Base-by-base conservation (phyloP, 2,113 vertebrate genomes). In the Sinocyclocheilus grahami region DNA sequence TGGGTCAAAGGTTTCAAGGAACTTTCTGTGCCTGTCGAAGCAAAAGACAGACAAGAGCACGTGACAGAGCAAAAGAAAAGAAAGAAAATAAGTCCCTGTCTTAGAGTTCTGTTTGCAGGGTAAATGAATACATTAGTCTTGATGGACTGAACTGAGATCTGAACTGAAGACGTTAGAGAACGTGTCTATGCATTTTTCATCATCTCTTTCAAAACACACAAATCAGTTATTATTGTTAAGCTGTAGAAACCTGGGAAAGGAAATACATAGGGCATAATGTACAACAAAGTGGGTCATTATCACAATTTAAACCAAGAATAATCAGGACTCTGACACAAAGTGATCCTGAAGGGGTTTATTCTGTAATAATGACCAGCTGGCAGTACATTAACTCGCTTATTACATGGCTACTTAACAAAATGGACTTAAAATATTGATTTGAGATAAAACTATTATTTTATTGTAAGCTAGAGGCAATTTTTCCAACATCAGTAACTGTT, bases 81-180 rank as follows among this genome's bases (percentile, higher is more conserved):
- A 62, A 6, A 48, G 72, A 67, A 37, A 71, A 30, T 20, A 16
- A 75, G 24, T 62, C 27, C 33, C 46, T 85, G 69, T 83, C 79
- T 62, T 88, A 72, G 71, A 62, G 6, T 86, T 80, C 30, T 74
- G 67, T 65, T 67, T 88, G 33, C 87, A 79, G 67, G 80, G 75
- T 51, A 86, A 84, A 86, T 83, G 10, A 88, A 83, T 53, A 53
- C 30, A 79, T 55, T 10, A 42, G 82, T 51, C 22, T 30, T 46
- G 42, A 62, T 86, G 76, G 62, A 30, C 27, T 80, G 33, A 55
- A 71, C 12, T 58, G 77, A 65, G 12, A 79, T 22, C 16, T 8
- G 6, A 69, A 33, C 24, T 27, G 51, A 67, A 16, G 30, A 72
- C 20, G 42, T 37, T 1, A 5, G 14, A 71, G 62, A 78, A 33